Evolutionary conservation across 2,113 vertebrate species (phyloP).

Genomic region (Seriola dumerili): DNA sequence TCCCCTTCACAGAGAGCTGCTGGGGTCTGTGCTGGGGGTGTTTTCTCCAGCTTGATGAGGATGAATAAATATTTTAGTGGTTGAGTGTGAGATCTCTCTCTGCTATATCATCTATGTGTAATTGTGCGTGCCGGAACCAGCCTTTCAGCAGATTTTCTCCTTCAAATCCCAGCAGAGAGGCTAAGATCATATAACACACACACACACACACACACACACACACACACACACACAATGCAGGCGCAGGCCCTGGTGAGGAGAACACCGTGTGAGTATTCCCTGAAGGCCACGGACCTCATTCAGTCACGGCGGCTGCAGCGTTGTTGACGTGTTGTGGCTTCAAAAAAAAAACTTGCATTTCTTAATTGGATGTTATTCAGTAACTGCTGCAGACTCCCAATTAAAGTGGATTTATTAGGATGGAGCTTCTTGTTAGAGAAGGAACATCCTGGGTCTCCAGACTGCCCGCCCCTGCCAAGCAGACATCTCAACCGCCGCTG

Average conservation of each 20-base stretch:
- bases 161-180: conserved; percentile 33
- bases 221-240: conserved; percentile 16
- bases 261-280: conserved; percentile 10
- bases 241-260: conserved; percentile 34
- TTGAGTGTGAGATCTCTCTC: conserved; percentile 61
- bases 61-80: conserved; percentile 76
- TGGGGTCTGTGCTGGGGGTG: conserved; percentile 25
- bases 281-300: conserved; percentile 40
- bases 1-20: conserved; percentile 18
- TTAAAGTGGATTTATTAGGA: conserved; percentile 46
- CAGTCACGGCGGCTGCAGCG: conserved; percentile 42
- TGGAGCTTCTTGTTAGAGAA: neutral
- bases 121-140: conserved; percentile 68
- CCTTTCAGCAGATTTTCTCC: conserved; percentile 65
- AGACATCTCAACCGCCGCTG: neutral
- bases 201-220: neutral
- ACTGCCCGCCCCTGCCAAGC: neutral
- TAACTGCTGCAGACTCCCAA: neutral
- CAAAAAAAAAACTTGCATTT: neutral
- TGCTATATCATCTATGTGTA: conserved; percentile 69
- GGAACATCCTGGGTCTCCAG: neutral
- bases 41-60: conserved; percentile 61
- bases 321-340: conserved; percentile 3
- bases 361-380: conserved; percentile 31
- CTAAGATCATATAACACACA: conserved; percentile 35